Percentiles rank a stretch among this genome's conserved stretches.
These are phyloP conservation scores for Acleris cristana DNA, from an alignment of 2,888 invertebrate genomes.

Conservation along the genomic window DNA sequence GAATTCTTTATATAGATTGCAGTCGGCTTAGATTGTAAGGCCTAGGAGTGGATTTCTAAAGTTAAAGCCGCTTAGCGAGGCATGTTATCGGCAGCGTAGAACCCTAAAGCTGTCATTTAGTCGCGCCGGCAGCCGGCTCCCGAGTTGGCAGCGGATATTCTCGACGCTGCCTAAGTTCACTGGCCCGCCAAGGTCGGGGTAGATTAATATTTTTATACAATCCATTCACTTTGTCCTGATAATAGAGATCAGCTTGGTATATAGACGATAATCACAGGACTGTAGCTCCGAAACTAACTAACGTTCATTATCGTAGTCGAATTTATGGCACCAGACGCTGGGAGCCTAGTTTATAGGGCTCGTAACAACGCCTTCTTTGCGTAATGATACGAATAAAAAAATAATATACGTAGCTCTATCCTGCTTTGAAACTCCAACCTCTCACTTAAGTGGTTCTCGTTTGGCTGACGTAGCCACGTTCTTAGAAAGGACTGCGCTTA, in stretches of 20 bases:
- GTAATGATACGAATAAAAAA: background rate
- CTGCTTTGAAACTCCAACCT: no score
- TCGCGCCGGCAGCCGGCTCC: conserved; percentile 18
- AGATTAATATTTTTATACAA: conserved; percentile 33
- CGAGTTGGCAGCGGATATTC: conserved; percentile 34
- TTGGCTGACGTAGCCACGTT: no score
- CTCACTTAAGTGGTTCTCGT: no score
- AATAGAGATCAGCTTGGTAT: conserved; percentile 33
- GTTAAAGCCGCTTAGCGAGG: conserved; percentile 5
- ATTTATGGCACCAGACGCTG: conserved; percentile 21
- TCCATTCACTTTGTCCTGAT: conserved; percentile 33
- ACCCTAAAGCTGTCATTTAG: conserved; percentile 31
- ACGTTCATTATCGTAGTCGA: conserved; percentile 16
- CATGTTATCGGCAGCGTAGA: conserved; percentile 22
- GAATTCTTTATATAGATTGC: no score
- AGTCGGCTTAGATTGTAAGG: no score
- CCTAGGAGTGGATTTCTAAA: background rate
- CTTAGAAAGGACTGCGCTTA: no score
- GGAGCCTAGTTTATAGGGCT: conserved; percentile 19
- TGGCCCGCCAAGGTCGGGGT: conserved; percentile 47
- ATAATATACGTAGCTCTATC: no score
- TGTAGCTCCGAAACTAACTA: conserved; percentile 13
- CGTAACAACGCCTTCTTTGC: conserved; percentile 3
- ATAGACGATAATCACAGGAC: conserved; percentile 34
- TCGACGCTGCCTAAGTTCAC: conserved; percentile 42